A percentile compares a stretch with the other conserved stretches of the same genome.
phyloP scores from a whole-genome alignment of 2,797 vertebrate species.

The Chiroxiphia lanceolata region DNA sequence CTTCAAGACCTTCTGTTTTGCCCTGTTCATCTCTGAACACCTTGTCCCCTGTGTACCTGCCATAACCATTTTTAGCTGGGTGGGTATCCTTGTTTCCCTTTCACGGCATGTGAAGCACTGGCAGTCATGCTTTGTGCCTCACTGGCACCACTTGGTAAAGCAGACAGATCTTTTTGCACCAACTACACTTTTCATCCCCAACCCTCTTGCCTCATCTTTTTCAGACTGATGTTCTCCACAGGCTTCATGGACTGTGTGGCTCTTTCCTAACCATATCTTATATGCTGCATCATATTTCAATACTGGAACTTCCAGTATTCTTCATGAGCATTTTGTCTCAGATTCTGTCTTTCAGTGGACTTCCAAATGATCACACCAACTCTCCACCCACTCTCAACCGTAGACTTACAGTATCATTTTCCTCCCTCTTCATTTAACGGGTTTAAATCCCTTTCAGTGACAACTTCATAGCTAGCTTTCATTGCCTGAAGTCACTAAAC shows the following conservation, averaged over 20 bases:
- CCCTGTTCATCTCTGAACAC: not conserved
- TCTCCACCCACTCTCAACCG: not conserved
- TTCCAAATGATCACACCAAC: not conserved
- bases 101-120: rapidly evolving
- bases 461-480: not conserved
- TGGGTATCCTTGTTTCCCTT: not conserved
- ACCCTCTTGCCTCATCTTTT: not conserved
- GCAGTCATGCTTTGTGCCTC: not conserved
- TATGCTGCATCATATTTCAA: not conserved
- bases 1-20: not conserved
- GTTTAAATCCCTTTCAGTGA: not conserved
- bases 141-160: not conserved
- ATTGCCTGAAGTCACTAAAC: not conserved
- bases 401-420: not conserved
- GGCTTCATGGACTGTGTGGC: not conserved
- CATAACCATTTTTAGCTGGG: not conserved
- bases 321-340: not conserved
- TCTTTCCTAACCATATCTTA: not conserved
- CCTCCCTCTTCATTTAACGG: not conserved
- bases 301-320: not conserved
- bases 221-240: not conserved
- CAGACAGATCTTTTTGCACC: not conserved
- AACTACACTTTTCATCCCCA: not conserved
- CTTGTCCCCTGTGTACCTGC: not conserved
- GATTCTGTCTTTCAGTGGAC: not conserved